Base-by-base conservation (phyloP, 2,113 vertebrate species). In the Pelvicachromis taeniatus region DNA sequence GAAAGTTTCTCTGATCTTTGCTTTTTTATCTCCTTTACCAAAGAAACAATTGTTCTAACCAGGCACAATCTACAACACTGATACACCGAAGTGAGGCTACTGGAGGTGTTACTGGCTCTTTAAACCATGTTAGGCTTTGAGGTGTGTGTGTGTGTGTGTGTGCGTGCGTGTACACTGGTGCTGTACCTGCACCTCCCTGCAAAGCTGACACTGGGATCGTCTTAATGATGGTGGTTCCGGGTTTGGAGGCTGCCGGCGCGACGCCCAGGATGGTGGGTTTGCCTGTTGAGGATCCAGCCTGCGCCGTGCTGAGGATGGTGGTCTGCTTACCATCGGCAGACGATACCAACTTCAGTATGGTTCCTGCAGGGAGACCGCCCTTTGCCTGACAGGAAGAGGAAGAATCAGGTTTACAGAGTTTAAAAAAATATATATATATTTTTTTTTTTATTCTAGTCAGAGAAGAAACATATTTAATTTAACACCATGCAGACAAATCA, bases 141-240 rank as follows among this genome's bases (percentile, higher is more conserved):
- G 21, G 38, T 59, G 17, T 38, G 31, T 33, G 35, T 12, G 6
- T 6, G 33, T 9, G 33, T 35, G 33, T 8, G 33, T 35, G 33
- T 3, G 29, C 29, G 29, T 4, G 29, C 4, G 29, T 29, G 23
- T 48, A 23, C 4, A 23, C 4, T 11, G 50, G 5, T 68, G 8
- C 1, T 13, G 48, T 81, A 97, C 97, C 97, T 85, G 97, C 93
- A 0, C 96, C 97, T 0, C 96, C 91, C 88, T 98, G 97, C 21
- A 98, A 95, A 9, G 97, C 97, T 0, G 97, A 98, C 96, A 98
- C 91, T 5, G 97, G 97, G 89, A 98, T 98, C 88, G 97, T 97
- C 83, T 97, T 97, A 91, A 97, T 97, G 90, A 97, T 97, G 78
- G 97, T 97, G 17, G 97, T 97, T 81, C 97, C 96, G 0, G 96